Evolutionary conservation across 2,113 vertebrate species (phyloP).

Genomic region (Colossoma macropomum): DNA sequence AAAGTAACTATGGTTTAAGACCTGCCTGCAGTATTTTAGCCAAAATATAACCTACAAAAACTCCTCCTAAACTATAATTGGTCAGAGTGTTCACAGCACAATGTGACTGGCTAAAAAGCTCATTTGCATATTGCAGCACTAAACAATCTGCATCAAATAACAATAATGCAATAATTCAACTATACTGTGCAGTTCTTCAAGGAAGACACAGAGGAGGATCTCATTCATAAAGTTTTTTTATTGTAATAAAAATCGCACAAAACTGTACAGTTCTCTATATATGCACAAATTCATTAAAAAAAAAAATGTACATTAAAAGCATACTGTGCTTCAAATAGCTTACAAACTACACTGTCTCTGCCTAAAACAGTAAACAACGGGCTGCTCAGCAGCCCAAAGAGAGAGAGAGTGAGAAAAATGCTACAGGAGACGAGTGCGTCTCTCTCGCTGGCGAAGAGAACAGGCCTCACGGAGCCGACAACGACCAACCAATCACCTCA

Average conservation of each 20-base stretch:
- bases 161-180: no score
- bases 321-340: slow-evolving; percentile 55
- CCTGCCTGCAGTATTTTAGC: no score
- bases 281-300: slow-evolving; percentile 56
- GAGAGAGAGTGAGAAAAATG: slow-evolving; percentile 21
- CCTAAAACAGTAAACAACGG: slow-evolving; percentile 57
- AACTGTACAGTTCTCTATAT: slow-evolving; percentile 66
- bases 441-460: slow-evolving; percentile 33
- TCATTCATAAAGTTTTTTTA: slow-evolving; percentile 62
- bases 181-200: background rate
- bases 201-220: background rate
- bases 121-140: no score
- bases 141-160: no score
- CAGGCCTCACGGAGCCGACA: slow-evolving; percentile 24
- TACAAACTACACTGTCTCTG: slow-evolving; percentile 57
- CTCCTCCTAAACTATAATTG: no score
- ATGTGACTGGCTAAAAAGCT: no score
- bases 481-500: slow-evolving; percentile 46
- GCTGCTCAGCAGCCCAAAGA: slow-evolving; percentile 64
- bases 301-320: slow-evolving; percentile 55
- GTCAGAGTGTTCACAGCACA: no score
- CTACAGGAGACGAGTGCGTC: slow-evolving; percentile 42
- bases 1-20: no score
- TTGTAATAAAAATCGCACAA: slow-evolving; percentile 66
- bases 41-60: no score